Percentiles rank a stretch among this genome's conserved stretches.
phyloP scores from a whole-genome alignment of 2,888 invertebrate genomes.

The Drosophila ochracea region DNA sequence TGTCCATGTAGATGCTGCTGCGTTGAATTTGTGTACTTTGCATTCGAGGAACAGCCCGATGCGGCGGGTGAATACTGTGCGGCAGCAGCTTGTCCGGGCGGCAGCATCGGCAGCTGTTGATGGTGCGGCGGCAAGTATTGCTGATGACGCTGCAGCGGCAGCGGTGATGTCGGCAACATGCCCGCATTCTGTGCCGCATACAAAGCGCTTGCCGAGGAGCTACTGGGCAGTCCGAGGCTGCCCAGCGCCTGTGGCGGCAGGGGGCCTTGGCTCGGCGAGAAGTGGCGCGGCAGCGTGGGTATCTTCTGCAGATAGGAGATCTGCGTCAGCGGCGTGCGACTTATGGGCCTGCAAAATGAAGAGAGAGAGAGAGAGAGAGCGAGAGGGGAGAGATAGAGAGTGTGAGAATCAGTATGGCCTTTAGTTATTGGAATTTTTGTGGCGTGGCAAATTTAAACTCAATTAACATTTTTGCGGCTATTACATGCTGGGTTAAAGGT shows the following conservation, averaged over 20 bases:
- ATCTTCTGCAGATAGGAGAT: constrained; percentile 84
- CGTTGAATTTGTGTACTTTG: constrained; percentile 80
- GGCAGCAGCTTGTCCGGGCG: constrained; percentile 40
- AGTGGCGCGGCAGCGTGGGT: constrained; percentile 84
- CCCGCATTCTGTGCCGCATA: constrained; percentile 76
- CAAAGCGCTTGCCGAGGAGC: constrained; percentile 83
- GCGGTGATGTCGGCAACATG: constrained; percentile 83
- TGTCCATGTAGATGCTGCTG: constrained; percentile 47
- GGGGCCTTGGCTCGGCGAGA: constrained; percentile 71
- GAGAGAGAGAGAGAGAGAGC: constrained; percentile 6
- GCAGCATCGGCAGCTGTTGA: constrained; percentile 72
- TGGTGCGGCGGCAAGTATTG: constrained; percentile 78
- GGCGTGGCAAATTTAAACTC: constrained; percentile 79
- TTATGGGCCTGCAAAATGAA: constrained; percentile 81
- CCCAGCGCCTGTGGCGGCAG: constrained; percentile 49
- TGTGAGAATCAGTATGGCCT: constrained; percentile 9
- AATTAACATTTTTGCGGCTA: constrained; percentile 74
- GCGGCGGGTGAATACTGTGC: constrained; percentile 80
- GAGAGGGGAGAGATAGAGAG: constrained; percentile 5
- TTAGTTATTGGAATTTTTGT: constrained; percentile 60
- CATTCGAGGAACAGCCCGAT: constrained; percentile 71
- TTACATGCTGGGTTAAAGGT: constrained; percentile 62
- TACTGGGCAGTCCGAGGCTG: constrained; percentile 76
- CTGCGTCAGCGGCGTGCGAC: constrained; percentile 84
- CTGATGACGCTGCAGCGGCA: constrained; percentile 83